Evolutionary conservation across 2,797 vertebrate species (phyloP).

Genomic region (Tokudaia muenninki): DNA sequence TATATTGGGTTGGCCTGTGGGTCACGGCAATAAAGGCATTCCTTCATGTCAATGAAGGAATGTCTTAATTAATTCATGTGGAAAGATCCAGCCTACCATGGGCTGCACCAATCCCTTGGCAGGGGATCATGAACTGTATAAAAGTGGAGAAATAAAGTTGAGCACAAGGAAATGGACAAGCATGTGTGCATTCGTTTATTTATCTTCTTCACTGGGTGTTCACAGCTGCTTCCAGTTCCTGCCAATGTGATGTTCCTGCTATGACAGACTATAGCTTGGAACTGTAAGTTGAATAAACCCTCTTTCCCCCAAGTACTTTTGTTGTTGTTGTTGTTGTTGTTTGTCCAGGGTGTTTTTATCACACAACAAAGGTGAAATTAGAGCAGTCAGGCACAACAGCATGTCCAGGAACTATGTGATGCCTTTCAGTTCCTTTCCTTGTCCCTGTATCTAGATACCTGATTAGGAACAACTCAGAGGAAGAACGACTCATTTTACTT

Average conservation of each 20-base stretch:
- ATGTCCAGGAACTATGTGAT: neutral
- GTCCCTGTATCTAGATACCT: neutral
- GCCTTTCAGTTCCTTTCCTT: neutral
- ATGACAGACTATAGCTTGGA: neutral
- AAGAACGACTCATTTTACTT: neutral
- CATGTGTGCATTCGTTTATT: neutral
- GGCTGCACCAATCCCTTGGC: neutral
- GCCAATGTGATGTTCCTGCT: neutral
- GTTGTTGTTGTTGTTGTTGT: neutral
- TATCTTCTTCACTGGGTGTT: neutral
- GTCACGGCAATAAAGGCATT: no score
- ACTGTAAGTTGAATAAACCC: neutral
- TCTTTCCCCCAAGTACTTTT: neutral
- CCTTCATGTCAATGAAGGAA: no score
- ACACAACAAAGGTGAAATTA: neutral
- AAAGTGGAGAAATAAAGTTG: neutral
- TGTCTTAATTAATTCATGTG: neutral
- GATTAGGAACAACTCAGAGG: neutral
- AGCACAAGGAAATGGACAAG: neutral
- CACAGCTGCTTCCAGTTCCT: neutral
- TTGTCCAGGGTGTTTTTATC: neutral
- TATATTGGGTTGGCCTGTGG: neutral
- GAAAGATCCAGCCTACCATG: neutral
- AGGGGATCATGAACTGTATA: neutral
- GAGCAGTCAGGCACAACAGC: neutral